Conservation (phyloP, 2,888 invertebrate genomes). For the Napeogenes inachia region DNA sequence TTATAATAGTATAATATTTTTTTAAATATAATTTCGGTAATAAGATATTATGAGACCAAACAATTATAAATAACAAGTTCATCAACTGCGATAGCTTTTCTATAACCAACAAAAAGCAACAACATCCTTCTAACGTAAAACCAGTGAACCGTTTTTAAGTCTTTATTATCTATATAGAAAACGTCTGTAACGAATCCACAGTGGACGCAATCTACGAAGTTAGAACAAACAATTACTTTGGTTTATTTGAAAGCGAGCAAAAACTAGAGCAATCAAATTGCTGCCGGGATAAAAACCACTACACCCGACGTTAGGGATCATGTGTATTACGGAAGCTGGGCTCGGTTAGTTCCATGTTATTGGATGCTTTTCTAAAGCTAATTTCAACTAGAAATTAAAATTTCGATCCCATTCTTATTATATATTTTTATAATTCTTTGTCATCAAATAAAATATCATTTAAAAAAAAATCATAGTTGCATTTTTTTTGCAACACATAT, state of each 20-base stretch:
- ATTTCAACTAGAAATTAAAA: not conserved
- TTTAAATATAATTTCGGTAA: too few relatives aligned
- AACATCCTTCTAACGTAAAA: conserved; percentile 25
- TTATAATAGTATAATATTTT: too few relatives aligned
- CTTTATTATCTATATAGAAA: conserved; percentile 65
- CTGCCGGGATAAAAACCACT: conserved; percentile 66
- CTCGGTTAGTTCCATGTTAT: conserved; percentile 38
- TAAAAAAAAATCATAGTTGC: too few relatives aligned
- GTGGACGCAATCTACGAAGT: conserved; percentile 69
- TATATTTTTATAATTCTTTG: too few relatives aligned
- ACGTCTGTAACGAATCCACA: conserved; percentile 69
- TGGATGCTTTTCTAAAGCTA: conserved; percentile 13
- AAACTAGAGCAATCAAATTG: conserved; percentile 74
- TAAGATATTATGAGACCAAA: too few relatives aligned
- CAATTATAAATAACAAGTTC: too few relatives aligned
- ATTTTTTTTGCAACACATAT: too few relatives aligned
- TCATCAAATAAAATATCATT: too few relatives aligned
- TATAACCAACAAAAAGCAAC: not conserved
- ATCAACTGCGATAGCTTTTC: not conserved
- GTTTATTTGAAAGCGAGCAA: conserved; percentile 73
- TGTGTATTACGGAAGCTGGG: conserved; percentile 61
- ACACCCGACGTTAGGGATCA: conserved; percentile 36
- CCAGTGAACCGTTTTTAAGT: conserved; percentile 62
- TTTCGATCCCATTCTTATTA: too few relatives aligned
- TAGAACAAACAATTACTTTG: conserved; percentile 77